Evolutionary conservation across 1,140 invertebrate genomes (phyloP).

Genomic region (Caerostris darwini): DNA sequence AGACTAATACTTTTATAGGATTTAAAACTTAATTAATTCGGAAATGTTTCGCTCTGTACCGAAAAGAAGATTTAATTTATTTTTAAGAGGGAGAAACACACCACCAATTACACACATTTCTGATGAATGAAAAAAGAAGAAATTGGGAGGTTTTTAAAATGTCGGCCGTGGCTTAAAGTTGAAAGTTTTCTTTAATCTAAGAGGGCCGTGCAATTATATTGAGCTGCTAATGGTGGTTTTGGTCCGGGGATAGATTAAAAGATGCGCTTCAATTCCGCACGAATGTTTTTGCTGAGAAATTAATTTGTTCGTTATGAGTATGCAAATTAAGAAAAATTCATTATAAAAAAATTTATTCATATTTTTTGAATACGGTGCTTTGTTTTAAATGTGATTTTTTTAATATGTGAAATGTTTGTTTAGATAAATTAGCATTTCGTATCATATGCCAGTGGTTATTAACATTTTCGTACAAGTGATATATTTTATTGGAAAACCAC

Average conservation of each 20-base stretch:
- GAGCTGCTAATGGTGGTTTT: not conserved
- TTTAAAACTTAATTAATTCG: slow-evolving; percentile 20
- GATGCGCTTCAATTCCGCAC: not conserved
- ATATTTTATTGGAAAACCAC: too few species aligned
- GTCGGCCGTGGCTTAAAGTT: not conserved
- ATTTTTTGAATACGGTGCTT: too few species aligned
- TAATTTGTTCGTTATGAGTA: slow-evolving; percentile 5
- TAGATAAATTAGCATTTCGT: too few species aligned
- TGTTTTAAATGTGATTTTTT: too few species aligned
- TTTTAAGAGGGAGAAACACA: not conserved
- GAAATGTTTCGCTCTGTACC: not conserved
- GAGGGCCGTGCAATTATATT: not conserved
- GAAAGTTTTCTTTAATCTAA: slow-evolving; percentile 12
- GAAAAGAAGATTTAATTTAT: not conserved
- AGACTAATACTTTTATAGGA: not conserved
- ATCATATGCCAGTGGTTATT: too few species aligned
- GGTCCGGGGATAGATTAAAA: not conserved
- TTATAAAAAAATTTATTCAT: not conserved
- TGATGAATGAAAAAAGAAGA: not conserved
- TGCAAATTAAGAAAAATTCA: not conserved
- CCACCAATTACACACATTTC: not conserved
- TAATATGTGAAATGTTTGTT: too few species aligned
- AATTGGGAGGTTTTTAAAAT: not conserved
- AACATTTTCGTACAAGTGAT: too few species aligned
- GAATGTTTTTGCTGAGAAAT: not conserved